These are phyloP conservation scores for Lasioglossum zephyrum DNA, from an alignment of 2,888 invertebrate genomes.

Conservation along the genomic window DNA sequence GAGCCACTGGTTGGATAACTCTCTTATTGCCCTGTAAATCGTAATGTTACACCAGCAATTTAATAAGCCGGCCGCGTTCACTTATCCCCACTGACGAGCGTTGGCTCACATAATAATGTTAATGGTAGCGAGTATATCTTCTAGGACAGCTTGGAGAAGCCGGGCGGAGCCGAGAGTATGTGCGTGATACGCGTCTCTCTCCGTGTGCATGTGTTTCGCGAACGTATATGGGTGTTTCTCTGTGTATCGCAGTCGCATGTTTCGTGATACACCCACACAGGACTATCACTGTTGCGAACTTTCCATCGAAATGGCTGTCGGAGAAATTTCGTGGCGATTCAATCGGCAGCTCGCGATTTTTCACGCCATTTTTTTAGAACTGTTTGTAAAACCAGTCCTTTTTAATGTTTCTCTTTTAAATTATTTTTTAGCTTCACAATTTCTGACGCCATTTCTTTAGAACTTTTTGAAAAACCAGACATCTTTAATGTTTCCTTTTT, in stretches of 20 bases:
- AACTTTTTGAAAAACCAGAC: too few relatives aligned
- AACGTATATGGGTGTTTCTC: neutral
- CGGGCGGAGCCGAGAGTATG: constrained; percentile 11
- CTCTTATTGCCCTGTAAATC: constrained; percentile 78
- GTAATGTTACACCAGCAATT: constrained; percentile 78
- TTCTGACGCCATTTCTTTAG: too few relatives aligned
- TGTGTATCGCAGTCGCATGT: neutral
- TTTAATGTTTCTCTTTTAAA: neutral
- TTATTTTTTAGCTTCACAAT: neutral
- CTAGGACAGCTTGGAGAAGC: constrained; percentile 58
- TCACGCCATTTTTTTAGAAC: neutral
- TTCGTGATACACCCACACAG: constrained; percentile 11
- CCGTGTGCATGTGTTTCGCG: neutral
- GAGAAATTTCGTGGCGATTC: constrained; percentile 3
- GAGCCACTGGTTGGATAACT: constrained; percentile 71
- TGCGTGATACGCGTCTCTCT: neutral
- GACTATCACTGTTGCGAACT: neutral
- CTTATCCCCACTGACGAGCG: constrained; percentile 75
- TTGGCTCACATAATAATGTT: constrained; percentile 78
- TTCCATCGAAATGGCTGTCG: constrained; percentile 10
- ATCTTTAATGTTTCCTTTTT: too few relatives aligned
- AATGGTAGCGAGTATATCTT: constrained; percentile 78
- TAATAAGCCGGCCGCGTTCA: constrained; percentile 78
- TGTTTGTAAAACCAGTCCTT: neutral
- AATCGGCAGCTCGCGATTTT: neutral